Evolutionary conservation across 2,113 vertebrate species (phyloP).

Genomic region (Poeciliopsis prolifica): DNA sequence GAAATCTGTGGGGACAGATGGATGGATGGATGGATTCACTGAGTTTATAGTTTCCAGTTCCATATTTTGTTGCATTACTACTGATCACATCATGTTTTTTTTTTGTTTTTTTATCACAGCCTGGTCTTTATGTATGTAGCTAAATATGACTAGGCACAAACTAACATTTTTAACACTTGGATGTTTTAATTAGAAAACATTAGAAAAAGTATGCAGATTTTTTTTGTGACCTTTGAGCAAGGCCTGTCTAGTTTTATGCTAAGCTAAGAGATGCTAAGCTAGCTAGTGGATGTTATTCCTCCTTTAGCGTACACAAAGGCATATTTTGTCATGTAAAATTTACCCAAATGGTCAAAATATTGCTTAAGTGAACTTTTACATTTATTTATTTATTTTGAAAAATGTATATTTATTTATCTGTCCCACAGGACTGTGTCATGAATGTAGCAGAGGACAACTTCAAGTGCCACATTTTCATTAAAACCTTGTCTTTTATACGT

Average conservation of each 20-base stretch:
- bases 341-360: neutral
- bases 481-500: slow-evolving; percentile 43
- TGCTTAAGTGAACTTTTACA: neutral
- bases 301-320: neutral
- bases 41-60: too few species aligned
- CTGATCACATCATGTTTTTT: too few species aligned
- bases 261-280: slow-evolving; percentile 2
- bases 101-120: too few species aligned
- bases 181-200: neutral
- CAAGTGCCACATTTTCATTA: slow-evolving; percentile 63
- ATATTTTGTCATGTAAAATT: neutral
- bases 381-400: neutral
- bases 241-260: neutral
- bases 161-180: neutral
- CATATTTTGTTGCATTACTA: too few species aligned
- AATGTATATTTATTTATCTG: neutral
- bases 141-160: neutral
- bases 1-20: too few species aligned
- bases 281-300: neutral
- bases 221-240: neutral
- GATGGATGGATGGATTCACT: too few species aligned
- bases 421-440: slow-evolving; percentile 30
- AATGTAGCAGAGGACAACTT: slow-evolving; percentile 65
- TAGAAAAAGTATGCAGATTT: too few species aligned
- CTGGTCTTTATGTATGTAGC: too few species aligned